Evolutionary conservation across 2,113 vertebrate species (phyloP).

Genomic region (Chaenocephalus aceratus): DNA sequence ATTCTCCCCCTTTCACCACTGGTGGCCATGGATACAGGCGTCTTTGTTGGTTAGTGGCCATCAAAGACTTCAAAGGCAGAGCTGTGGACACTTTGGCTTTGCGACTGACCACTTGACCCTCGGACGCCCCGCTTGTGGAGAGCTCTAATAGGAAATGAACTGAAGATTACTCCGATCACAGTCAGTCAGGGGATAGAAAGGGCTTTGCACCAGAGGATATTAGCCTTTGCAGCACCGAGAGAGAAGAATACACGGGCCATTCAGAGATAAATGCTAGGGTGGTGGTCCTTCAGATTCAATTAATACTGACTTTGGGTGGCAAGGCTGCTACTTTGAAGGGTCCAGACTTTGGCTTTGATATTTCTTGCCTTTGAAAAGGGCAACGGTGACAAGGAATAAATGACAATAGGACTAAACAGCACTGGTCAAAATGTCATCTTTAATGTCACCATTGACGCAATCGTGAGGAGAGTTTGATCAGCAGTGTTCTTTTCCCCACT

Average conservation of each 20-base stretch:
- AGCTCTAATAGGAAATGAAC: conserved; percentile 76
- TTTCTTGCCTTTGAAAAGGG: conserved; percentile 63
- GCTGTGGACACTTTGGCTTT: conserved; percentile 62
- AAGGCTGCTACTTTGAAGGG: conserved; percentile 50
- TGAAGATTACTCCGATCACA: conserved; percentile 69
- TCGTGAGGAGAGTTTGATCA: conserved; percentile 31
- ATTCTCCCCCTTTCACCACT: conserved; percentile 75
- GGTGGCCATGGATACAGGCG: conserved; percentile 79
- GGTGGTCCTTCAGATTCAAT: conserved; percentile 75
- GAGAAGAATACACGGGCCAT: conserved; percentile 39
- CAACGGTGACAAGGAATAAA: conserved; percentile 45
- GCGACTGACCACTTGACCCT: conserved; percentile 81
- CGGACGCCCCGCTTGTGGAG: conserved; percentile 44
- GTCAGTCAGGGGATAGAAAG: conserved; percentile 54
- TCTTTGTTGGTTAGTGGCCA: conserved; percentile 71
- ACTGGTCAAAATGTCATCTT: conserved; percentile 70
- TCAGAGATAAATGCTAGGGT: conserved; percentile 60
- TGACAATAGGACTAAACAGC: conserved; percentile 49
- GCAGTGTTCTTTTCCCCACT: conserved; percentile 3
- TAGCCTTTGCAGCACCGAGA: conserved; percentile 46
- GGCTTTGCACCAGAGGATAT: conserved; percentile 61
- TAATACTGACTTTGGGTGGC: conserved; percentile 72
- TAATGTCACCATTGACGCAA: conserved; percentile 52
- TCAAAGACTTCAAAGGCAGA: conserved; percentile 79
- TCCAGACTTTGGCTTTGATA: conserved; percentile 27